Conservation (phyloP, 2,797 vertebrate genomes). For the Xerus rutilus region DNA sequence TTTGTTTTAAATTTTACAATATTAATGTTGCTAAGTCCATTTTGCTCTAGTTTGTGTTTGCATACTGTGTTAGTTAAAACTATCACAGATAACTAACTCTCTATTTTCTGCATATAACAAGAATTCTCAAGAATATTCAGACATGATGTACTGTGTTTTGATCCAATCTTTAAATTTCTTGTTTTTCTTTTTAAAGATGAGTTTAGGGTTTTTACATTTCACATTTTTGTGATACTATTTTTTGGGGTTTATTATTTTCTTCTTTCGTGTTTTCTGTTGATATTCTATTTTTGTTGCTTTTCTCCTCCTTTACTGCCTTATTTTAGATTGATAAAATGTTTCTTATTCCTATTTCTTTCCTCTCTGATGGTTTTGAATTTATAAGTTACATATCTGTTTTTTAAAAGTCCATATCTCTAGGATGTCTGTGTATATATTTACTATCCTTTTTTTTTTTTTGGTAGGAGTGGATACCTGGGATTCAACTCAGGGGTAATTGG, state of each 20-base stretch:
- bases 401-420: not conserved
- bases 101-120: not conserved
- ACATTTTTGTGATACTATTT: not conserved
- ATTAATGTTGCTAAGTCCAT: not conserved
- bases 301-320: not conserved
- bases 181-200: not conserved
- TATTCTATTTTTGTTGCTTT: not conserved
- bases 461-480: no score
- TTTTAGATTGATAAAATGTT: not conserved
- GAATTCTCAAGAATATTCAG: not conserved
- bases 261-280: not conserved
- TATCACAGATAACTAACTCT: not conserved
- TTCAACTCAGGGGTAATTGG: no score
- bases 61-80: not conserved
- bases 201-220: not conserved
- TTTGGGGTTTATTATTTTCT: not conserved
- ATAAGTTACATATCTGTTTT: not conserved
- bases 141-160: not conserved
- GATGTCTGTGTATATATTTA: not conserved
- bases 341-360: not conserved
- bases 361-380: not conserved
- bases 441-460: not conserved
- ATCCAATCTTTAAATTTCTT: not conserved
- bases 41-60: not conserved
- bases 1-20: not conserved